These are phyloP conservation scores for Liasis olivaceus DNA, from an alignment of 2,797 vertebrate species.

Conservation along the genomic window DNA sequence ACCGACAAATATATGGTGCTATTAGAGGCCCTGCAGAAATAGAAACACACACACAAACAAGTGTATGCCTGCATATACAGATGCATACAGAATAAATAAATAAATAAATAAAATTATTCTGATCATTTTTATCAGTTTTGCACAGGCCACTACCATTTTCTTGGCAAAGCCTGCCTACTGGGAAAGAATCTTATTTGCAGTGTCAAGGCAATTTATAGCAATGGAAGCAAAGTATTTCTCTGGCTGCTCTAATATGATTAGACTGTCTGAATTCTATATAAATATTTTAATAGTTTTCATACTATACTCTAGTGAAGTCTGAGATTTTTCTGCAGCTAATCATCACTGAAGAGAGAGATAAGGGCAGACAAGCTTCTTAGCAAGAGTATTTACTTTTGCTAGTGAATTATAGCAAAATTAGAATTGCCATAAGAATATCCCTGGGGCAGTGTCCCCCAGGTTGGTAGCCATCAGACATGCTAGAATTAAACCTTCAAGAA, in stretches of 20 bases:
- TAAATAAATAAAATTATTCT: neutral
- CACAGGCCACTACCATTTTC: conserved; percentile 6
- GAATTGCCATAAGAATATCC: neutral
- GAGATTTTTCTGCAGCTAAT: neutral
- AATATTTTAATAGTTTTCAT: conserved; percentile 5
- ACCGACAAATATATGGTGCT: conserved; percentile 39
- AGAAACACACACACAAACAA: neutral
- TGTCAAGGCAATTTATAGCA: neutral
- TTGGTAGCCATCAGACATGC: neutral
- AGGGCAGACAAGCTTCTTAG: neutral
- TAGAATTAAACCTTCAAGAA: neutral
- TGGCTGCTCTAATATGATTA: neutral
- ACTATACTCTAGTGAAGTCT: neutral
- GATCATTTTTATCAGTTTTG: conserved; percentile 13
- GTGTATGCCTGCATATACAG: neutral
- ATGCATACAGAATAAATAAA: neutral
- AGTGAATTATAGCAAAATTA: neutral
- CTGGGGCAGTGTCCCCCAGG: neutral
- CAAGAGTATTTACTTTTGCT: neutral
- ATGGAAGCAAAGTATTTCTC: neutral
- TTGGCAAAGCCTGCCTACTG: neutral
- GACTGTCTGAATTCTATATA: neutral
- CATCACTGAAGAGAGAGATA: neutral
- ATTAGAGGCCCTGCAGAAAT: neutral
- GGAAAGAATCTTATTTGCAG: neutral